Evolutionary conservation across 2,113 vertebrate genomes (phyloP).

Genomic region (Columba janthina): DNA sequence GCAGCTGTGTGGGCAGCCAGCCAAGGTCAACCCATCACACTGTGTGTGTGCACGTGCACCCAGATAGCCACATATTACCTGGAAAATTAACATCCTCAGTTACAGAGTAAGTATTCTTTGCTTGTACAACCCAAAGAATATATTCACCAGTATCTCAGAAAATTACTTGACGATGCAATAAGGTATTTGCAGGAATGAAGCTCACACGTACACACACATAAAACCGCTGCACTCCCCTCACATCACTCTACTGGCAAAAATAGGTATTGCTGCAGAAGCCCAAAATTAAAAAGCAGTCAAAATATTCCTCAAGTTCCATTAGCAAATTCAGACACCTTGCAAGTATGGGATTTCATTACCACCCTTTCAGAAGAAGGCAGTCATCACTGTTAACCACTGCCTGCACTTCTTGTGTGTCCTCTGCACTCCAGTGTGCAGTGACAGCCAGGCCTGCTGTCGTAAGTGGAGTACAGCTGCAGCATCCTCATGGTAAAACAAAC

Average conservation of each 20-base stretch:
- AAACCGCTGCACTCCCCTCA: no score
- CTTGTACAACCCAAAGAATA: background rate
- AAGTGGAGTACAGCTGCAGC: background rate
- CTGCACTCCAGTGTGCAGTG: background rate
- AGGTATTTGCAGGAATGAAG: background rate
- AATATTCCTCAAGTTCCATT: background rate
- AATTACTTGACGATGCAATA: background rate
- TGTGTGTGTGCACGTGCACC: no score
- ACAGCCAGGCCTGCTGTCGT: background rate
- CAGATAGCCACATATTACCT: background rate
- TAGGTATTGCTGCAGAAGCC: background rate
- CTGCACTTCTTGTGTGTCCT: background rate
- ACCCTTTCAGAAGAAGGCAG: background rate
- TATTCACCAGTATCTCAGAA: background rate
- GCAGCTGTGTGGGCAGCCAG: background rate
- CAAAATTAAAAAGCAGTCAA: background rate
- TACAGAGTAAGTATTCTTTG: background rate
- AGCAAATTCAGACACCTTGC: background rate
- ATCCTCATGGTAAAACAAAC: background rate
- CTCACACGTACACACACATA: background rate
- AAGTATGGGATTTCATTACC: background rate
- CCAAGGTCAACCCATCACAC: no score
- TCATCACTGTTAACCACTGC: background rate
- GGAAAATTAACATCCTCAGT: background rate
- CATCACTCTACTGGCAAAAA: background rate